Base-by-base conservation (phyloP, 2,797 vertebrate genomes). In the Antennarius maculatus region DNA sequence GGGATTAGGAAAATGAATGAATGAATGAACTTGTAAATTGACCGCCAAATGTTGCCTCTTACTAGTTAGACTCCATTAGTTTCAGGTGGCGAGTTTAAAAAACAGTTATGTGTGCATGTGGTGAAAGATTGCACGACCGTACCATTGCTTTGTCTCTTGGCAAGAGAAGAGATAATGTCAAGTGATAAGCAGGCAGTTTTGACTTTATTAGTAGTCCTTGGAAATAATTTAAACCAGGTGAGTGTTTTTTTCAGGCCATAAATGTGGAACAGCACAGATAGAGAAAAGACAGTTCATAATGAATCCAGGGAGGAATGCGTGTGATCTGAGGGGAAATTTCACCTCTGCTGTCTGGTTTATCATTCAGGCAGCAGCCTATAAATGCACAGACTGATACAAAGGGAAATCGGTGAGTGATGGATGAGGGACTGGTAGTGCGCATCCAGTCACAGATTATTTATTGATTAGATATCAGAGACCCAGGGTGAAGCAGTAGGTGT, bases 391-490 rank as follows among this genome's bases (percentile, higher is more conserved):
- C 69, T 51, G 69, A 75, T 72, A 70, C 67, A 78, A 61, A 83
- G 74, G 60, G 71, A 82, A 83, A 61, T 77, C 63, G 77, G 63
- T 60, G 78, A 59, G 68, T 90, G 90, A 92, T 90, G 76, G 75
- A 92, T 87, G 83, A 62, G 53, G 48, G 57, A 75, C 80, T 85
- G 86, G 56, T 74, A 53, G 76, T 67, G 74, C 77, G 86, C 73
- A 89, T 89, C 77, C 69, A 78, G 69, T 60, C 61, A 61, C 59
- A 87, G 81, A 92, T 91, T 91, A 90, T 92, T 85, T 90, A 93
- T 93, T 81, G 91, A 93, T 92, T 89, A 85, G 59, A 69, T 77
- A 90, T 85, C 80, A 87, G 71, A 84, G 74, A 76, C 64, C 60
- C 41, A 48, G 69, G 61, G 43, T 72, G 77, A 88, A 64, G 54